phyloP scores from a whole-genome alignment of 2,113 vertebrate species.

The Trinectes maculatus region DNA sequence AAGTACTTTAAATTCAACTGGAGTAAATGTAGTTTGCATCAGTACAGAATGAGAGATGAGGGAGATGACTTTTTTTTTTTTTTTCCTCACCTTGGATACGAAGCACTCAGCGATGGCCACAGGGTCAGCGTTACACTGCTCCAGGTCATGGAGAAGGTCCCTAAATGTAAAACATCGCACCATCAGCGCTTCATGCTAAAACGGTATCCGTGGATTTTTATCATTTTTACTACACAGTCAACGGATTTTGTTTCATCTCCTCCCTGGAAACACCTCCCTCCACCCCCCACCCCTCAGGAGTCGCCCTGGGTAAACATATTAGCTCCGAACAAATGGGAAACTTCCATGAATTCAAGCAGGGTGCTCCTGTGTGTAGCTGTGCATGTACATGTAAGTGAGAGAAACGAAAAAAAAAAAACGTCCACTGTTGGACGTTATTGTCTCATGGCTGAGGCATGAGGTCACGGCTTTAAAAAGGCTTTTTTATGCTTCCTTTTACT shows the following conservation, averaged over 20 bases:
- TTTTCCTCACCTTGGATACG: constrained; percentile 92
- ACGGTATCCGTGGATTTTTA: not conserved
- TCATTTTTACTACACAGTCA: not conserved
- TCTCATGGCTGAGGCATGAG: constrained; percentile 64
- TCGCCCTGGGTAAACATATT: constrained; percentile 20
- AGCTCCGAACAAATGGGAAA: constrained; percentile 52
- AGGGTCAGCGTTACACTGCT: constrained; percentile 75
- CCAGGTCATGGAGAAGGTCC: constrained; percentile 73
- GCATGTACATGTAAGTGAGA: constrained; percentile 5
- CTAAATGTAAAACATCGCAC: constrained; percentile 67
- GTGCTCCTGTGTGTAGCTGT: constrained; percentile 18
- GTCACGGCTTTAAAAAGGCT: constrained; percentile 63
- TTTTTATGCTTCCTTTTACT: constrained; percentile 62
- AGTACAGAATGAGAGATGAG: not conserved
- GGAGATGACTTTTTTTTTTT: not conserved
- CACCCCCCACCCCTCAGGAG: constrained; percentile 21
- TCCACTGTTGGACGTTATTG: constrained; percentile 55
- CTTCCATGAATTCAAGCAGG: constrained; percentile 74
- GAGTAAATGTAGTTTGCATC: not conserved
- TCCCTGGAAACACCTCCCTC: no score
- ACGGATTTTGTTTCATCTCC: not conserved
- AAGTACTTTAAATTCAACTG: not conserved
- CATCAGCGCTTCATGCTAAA: constrained; percentile 4
- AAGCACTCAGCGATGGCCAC: constrained; percentile 82
- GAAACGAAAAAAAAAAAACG: constrained; percentile 8